These are phyloP conservation scores for Microhierax caerulescens DNA, from an alignment of 2,797 vertebrate species.

Conservation along the genomic window DNA sequence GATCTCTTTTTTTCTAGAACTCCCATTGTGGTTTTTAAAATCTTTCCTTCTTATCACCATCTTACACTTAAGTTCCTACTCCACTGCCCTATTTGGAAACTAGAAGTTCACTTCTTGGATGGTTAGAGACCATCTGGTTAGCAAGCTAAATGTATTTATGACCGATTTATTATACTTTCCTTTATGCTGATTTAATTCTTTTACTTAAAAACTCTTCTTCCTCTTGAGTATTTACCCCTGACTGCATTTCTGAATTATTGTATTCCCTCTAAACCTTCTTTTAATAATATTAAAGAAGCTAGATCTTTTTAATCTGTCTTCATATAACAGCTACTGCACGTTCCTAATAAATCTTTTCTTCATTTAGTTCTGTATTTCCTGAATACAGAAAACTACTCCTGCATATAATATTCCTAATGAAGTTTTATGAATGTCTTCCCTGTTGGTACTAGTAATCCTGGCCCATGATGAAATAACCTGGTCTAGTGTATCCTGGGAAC, in stretches of 20 bases:
- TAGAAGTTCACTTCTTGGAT: not conserved
- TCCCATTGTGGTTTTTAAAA: not conserved
- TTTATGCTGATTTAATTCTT: not conserved
- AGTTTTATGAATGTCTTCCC: not conserved
- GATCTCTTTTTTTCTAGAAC: not conserved
- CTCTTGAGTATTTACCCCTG: not conserved
- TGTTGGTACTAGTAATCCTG: not conserved
- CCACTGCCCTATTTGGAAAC: not conserved
- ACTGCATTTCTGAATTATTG: not conserved
- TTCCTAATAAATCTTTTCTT: not conserved
- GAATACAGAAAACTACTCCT: not conserved
- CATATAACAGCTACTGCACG: not conserved
- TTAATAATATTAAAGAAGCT: not conserved
- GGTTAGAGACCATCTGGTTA: not conserved
- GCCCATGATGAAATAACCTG: not conserved
- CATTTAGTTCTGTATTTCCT: not conserved
- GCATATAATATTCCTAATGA: not conserved
- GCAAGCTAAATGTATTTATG: not conserved
- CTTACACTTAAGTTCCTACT: not conserved
- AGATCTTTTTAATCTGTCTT: not conserved
- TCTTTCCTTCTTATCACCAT: not conserved
- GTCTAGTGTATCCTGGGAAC: not conserved
- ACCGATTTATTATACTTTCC: not conserved
- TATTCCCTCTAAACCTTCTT: not conserved
- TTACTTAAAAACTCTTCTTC: not conserved